Conservation (phyloP, 2,113 vertebrate species). For the Ceyx melanurus region DNA sequence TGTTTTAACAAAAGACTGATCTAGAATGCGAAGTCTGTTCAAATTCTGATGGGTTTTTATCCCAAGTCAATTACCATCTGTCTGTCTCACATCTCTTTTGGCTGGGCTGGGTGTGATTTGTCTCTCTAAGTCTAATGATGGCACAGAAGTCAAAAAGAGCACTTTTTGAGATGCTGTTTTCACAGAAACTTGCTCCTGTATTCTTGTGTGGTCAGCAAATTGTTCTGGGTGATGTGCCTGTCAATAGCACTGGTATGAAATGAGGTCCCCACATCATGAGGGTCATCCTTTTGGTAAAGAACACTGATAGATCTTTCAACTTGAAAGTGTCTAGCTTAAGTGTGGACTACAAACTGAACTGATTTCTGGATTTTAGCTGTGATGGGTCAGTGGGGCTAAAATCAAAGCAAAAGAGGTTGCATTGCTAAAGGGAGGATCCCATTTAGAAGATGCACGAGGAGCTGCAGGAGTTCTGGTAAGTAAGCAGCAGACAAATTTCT, state of each 20-base stretch:
- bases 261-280: accelerated
- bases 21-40: neutral
- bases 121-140: neutral
- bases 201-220: neutral
- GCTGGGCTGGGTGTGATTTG: neutral
- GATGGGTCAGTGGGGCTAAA: neutral
- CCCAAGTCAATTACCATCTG: neutral
- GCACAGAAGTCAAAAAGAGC: neutral
- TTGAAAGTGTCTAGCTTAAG: neutral
- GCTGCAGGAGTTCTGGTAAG: neutral
- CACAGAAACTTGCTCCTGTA: neutral
- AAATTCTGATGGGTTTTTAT: neutral
- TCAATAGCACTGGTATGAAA: neutral
- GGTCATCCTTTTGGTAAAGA: neutral
- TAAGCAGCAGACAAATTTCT: neutral
- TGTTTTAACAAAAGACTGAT: neutral
- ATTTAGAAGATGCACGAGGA: neutral
- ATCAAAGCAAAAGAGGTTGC: neutral
- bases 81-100: neutral
- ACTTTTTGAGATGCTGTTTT: neutral
- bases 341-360: neutral
- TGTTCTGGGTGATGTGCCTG: neutral
- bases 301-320: neutral
- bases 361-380: neutral
- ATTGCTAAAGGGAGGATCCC: neutral